Conservation (phyloP, 2,113 vertebrate genomes). For the Saguinus imperator region DNA sequence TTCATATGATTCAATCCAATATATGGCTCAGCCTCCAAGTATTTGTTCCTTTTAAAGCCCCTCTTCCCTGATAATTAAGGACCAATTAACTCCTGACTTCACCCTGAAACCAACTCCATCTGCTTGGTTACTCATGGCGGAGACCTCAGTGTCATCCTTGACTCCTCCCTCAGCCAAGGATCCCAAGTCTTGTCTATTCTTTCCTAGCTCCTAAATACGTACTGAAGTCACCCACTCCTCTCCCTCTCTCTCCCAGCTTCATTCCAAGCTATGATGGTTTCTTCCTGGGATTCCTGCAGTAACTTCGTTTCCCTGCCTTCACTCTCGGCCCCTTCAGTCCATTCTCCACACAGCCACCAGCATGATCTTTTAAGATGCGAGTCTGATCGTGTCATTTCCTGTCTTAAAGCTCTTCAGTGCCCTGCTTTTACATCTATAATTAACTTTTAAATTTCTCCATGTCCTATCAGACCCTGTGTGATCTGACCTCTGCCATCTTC, state of each 20-base stretch:
- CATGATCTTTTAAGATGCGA: neutral
- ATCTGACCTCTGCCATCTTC: neutral
- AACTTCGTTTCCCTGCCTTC: neutral
- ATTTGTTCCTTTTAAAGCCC: neutral
- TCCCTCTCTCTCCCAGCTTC: neutral
- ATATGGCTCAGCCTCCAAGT: neutral
- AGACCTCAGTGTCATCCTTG: neutral
- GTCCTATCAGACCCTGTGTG: neutral
- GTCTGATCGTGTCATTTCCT: neutral
- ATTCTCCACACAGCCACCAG: neutral
- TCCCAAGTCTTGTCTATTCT: neutral
- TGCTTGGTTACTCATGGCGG: neutral
- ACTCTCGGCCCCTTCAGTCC: neutral
- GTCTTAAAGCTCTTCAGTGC: neutral
- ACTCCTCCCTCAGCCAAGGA: neutral
- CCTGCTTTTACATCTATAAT: slow-evolving; percentile 9
- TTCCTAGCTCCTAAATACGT: neutral
- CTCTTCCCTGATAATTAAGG: neutral
- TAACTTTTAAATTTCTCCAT: slow-evolving; percentile 12
- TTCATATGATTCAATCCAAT: slow-evolving; percentile 6
- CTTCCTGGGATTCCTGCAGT: neutral
- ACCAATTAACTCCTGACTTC: neutral
- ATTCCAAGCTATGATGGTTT: neutral
- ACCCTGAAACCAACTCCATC: neutral
- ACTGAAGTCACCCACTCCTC: neutral